Base-by-base conservation (phyloP, 2,888 invertebrate genomes). In the Dugesia japonica region DNA sequence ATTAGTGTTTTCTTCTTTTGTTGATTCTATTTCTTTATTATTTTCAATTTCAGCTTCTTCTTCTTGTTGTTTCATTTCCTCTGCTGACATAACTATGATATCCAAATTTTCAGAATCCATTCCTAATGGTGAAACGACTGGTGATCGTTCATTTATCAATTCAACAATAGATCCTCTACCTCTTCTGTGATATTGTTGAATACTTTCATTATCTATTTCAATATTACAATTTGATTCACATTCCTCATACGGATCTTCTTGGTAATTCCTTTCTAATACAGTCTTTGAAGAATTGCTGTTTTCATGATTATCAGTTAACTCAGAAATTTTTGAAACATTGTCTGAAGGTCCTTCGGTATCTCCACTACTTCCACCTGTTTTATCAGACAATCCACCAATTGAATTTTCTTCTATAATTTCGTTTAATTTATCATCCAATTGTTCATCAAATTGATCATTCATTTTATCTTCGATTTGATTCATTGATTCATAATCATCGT, bases 1-100 rank as follows among this genome's bases (percentile, higher is more conserved):
- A 13, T 13, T 38, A 38, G 38, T 38, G 9, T 9, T 9, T 38
- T 38, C 38, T n/a, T 56, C 56, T n/a, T 56, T n/a, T 4, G 23
- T 4, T 9, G 17, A 9, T 20, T 56, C 56, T 7, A 9, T 56
- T 13, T 56, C 23, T 56, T 23, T 56, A 4, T 1, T 9, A 56
- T 23, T 13, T 56, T 56, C 56, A 56, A 20, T 56, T 56, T 56
- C 56, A n/a, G n/a, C n/a, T 20, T 13, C 56, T 56, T 56, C 56
- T 56, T 56, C 56, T n/a, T 56, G 56, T 56, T n/a, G 56, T 23
- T 56, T 56, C 56, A 56, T 56, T 56, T 56, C 56, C 17, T 56
- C 56, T 1, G 56, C 56, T 4, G 56, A 56, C 56, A 56, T 56
- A 56, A 56, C 56, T 20, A 56, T 23, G 17, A 56, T 56, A 23